A percentile compares a stretch with the other conserved stretches of the same genome.
Evolutionary conservation across 2,113 vertebrate genomes (phyloP).

Genomic region (Dicaeum eximium): DNA sequence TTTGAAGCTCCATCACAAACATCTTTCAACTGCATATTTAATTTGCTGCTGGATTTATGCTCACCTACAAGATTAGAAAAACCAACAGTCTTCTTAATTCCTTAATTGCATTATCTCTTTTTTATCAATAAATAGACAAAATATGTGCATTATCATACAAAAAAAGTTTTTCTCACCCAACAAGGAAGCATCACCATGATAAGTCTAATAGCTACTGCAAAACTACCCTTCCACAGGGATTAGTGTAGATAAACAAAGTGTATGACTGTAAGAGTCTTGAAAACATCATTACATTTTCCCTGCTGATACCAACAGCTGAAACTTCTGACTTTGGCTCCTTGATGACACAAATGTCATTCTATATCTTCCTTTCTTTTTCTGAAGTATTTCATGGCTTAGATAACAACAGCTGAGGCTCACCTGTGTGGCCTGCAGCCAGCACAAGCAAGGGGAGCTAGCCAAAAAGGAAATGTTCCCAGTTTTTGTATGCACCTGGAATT

Average conservation of each 20-base stretch:
- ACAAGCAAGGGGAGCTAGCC: background rate
- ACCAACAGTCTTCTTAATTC: background rate
- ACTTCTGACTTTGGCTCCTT: background rate
- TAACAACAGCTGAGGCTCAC: constrained; percentile 28
- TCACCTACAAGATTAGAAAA: background rate
- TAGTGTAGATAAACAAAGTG: background rate
- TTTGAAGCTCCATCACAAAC: background rate
- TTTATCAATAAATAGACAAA: background rate
- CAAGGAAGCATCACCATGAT: background rate
- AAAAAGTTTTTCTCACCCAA: background rate
- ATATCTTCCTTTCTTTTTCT: background rate
- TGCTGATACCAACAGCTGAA: background rate
- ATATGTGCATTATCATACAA: background rate
- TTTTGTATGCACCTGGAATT: background rate
- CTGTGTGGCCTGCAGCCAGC: background rate
- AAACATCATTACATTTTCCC: background rate
- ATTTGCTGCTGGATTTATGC: background rate
- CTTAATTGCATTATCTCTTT: background rate
- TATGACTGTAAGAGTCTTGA: background rate
- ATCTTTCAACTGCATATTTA: background rate
- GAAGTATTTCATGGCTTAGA: constrained; percentile 1
- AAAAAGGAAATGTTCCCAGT: constrained; percentile 36
- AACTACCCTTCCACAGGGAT: background rate
- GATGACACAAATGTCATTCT: background rate
- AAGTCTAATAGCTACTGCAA: background rate